Percentiles rank a stretch among this genome's conserved stretches.
Conservation (phyloP, 2,888 invertebrate species). For the Colostygia pectinataria region DNA sequence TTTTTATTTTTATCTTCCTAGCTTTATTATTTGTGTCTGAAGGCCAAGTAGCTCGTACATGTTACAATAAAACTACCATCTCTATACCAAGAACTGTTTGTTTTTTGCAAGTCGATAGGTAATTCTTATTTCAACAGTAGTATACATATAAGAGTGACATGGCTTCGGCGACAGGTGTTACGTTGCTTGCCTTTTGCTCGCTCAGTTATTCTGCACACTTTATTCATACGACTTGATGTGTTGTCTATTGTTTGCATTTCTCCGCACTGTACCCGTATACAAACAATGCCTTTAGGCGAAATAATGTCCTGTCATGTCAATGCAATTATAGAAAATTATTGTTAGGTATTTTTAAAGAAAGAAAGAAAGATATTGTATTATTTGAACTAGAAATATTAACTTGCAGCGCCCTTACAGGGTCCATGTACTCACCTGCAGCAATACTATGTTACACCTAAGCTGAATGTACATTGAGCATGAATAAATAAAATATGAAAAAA, state of each 20-base stretch:
- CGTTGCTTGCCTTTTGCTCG: constrained; percentile 29
- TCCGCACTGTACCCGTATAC: constrained; percentile 11
- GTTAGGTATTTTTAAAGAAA: neutral
- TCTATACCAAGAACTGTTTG: neutral
- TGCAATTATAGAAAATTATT: constrained; percentile 4
- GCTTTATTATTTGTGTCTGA: too few species aligned
- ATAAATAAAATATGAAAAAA: too few species aligned
- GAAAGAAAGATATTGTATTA: too few species aligned
- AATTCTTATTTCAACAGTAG: constrained; percentile 2
- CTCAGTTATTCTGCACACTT: constrained; percentile 29
- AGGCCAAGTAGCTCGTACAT: too few species aligned
- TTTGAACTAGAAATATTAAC: too few species aligned
- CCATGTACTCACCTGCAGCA: too few species aligned
- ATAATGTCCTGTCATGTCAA: constrained; percentile 17
- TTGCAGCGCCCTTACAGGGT: too few species aligned
- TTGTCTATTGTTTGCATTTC: constrained; percentile 29
- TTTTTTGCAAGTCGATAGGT: neutral
- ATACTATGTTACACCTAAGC: too few species aligned
- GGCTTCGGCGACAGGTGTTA: constrained; percentile 37
- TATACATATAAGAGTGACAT: neutral
- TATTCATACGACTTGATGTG: constrained; percentile 29
- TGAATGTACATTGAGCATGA: too few species aligned
- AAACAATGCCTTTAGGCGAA: constrained; percentile 28
- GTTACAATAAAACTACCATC: too few species aligned
- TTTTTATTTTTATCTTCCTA: too few species aligned